Base-by-base conservation (phyloP, 1,140 invertebrate species). In the Calephelis virginiensis region DNA sequence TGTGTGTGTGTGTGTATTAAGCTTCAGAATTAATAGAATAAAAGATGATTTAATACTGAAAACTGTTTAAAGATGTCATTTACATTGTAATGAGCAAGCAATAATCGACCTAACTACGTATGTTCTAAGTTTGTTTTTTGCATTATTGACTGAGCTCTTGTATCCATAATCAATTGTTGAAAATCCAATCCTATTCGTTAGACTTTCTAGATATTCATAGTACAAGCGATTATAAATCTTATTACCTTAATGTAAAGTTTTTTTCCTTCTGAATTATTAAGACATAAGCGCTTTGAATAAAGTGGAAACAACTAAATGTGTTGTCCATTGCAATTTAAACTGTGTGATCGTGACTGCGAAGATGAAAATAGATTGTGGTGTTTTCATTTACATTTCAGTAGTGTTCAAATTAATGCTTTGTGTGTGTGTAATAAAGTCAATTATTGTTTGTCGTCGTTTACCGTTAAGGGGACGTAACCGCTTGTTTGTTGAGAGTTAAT, bases 401-500 rank as follows among this genome's bases (percentile, higher is more conserved):
- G 61, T 38, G 69, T 73, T 63, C 61, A 68, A 82, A 80, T 74
- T 72, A 69, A 48, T 76, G 63, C 71, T 68, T 71, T 82, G 62
- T 70, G 28, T 9, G 14, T 10, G 61, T 12, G 72, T 40, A 43
- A 78, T 77, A 86, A 67, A 76, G 78, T 79, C 49, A 64, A 71
- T 80, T 77, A 74, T 83, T 61, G 71, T 61, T 53, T 74, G 78
- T 65, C 8, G 14, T 12, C 6, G 64, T 68, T 66, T 69, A 14
- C 56, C 65, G 67, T 76, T 78, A 80, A 77, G 80, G 77, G 78
- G 81, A 65, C 67, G 74, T 70, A 68, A 63, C 64, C 72, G 63
- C 48, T 50, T 80, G 81, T 85, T 85, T 85, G 81, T 78, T 72
- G 70, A 73, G 77, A 84, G 83, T 85, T 86, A 89, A 86, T 89